These are phyloP conservation scores for Halichoerus grypus DNA, from an alignment of 2,113 vertebrate genomes.

Conservation along the genomic window DNA sequence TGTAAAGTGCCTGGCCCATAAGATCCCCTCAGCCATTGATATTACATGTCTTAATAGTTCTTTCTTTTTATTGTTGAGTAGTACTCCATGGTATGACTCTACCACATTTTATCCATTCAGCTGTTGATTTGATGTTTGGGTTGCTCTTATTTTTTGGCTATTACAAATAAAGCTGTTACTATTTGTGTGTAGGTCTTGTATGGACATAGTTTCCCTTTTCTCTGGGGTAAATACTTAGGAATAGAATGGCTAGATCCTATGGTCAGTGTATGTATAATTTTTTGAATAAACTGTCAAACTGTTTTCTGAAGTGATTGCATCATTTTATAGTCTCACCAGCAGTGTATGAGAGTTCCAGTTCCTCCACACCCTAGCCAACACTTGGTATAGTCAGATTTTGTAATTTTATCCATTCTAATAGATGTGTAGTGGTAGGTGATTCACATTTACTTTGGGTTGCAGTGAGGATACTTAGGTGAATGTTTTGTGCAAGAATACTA, in stretches of 20 bases:
- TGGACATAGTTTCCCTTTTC: neutral
- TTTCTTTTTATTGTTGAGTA: neutral
- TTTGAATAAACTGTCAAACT: neutral
- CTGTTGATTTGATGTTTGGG: neutral
- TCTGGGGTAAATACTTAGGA: neutral
- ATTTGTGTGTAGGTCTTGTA: neutral
- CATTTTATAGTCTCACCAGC: neutral
- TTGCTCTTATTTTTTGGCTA: neutral
- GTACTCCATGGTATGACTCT: neutral
- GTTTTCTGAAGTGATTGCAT: neutral
- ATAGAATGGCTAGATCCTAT: neutral
- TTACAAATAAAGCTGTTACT: neutral
- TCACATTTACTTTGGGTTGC: neutral
- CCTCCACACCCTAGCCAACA: neutral
- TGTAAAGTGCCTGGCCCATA: neutral
- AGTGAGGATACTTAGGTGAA: neutral
- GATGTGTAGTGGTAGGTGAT: neutral
- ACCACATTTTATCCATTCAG: neutral
- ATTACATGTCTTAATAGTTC: neutral
- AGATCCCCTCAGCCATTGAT: neutral
- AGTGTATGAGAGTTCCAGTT: neutral
- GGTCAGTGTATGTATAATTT: neutral
- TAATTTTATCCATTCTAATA: neutral
- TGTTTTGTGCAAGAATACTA: neutral
- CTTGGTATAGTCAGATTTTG: neutral